Evolutionary conservation across 2,797 vertebrate genomes (phyloP).

Genomic region (Rousettus madagascariensis): DNA sequence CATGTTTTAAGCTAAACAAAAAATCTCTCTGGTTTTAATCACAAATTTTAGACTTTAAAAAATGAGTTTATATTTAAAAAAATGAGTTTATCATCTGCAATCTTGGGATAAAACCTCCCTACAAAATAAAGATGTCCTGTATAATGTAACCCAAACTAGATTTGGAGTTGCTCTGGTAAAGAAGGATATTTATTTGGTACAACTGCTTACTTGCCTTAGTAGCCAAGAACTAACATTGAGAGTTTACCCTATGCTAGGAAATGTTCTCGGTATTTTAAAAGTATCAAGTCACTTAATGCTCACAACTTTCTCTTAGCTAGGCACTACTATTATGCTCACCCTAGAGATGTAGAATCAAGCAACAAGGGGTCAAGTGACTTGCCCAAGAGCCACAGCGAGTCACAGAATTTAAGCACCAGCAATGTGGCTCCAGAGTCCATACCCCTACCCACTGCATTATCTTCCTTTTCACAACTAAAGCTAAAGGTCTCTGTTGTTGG

Average conservation of each 20-base stretch:
- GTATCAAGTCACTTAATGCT: not conserved
- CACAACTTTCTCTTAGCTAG: not conserved
- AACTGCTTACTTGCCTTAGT: not conserved
- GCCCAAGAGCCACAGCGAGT: not conserved
- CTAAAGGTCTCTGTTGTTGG: not conserved
- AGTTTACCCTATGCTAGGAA: not conserved
- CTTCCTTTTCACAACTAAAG: not conserved
- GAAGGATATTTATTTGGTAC: not conserved
- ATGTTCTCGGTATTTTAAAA: not conserved
- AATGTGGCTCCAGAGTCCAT: not conserved
- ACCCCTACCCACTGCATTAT: not conserved
- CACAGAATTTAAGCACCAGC: not conserved
- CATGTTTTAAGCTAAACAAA: not conserved
- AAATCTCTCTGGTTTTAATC: not conserved
- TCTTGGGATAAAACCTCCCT: not conserved
- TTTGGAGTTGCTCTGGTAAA: not conserved
- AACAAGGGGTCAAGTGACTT: not conserved
- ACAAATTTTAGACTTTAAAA: constrained; percentile 24
- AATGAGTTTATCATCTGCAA: not conserved
- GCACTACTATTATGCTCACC: not conserved
- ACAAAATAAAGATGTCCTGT: not conserved
- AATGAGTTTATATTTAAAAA: not conserved
- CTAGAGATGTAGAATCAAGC: not conserved
- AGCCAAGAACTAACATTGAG: not conserved
- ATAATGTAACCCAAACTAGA: not conserved